Conservation (phyloP, 2,797 vertebrate genomes). For the Avahi laniger region DNA sequence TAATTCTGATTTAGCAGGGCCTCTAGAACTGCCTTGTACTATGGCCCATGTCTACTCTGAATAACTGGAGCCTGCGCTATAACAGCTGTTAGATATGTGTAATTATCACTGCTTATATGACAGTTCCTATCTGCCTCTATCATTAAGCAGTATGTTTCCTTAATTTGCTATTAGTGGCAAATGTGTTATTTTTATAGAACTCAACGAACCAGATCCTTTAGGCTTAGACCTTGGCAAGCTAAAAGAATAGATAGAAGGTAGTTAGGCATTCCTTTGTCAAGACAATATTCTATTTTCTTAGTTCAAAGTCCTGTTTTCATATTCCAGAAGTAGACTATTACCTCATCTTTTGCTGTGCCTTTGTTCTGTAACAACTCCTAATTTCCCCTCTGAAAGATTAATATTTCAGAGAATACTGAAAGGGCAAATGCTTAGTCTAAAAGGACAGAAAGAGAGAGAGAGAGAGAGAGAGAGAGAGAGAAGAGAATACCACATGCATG, state of each 20-base stretch:
- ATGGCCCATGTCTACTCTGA: not conserved
- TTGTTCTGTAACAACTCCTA: not conserved
- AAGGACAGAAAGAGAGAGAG: not conserved
- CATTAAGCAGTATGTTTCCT: not conserved
- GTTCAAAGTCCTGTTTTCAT: not conserved
- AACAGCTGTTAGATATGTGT: not conserved
- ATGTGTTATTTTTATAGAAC: not conserved
- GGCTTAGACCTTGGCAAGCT: not conserved
- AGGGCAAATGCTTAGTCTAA: not conserved
- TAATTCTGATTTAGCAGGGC: not conserved
- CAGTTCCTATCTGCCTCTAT: not conserved
- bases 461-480: not conserved
- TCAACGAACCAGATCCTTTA: not conserved
- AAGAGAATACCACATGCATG: not conserved
- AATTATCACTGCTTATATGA: not conserved
- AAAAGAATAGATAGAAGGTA: not conserved
- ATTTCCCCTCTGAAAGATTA: not conserved
- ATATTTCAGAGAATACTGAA: conserved; percentile 19
- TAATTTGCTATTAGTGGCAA: not conserved
- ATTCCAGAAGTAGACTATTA: not conserved
- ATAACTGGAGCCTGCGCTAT: not conserved
- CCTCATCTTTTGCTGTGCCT: not conserved
- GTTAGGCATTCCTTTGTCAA: not conserved
- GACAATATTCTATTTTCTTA: not conserved
- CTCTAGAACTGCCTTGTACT: not conserved